Evolutionary conservation across 2,797 vertebrate genomes (phyloP).

Genomic region (Chlorospingus semifuscus): DNA sequence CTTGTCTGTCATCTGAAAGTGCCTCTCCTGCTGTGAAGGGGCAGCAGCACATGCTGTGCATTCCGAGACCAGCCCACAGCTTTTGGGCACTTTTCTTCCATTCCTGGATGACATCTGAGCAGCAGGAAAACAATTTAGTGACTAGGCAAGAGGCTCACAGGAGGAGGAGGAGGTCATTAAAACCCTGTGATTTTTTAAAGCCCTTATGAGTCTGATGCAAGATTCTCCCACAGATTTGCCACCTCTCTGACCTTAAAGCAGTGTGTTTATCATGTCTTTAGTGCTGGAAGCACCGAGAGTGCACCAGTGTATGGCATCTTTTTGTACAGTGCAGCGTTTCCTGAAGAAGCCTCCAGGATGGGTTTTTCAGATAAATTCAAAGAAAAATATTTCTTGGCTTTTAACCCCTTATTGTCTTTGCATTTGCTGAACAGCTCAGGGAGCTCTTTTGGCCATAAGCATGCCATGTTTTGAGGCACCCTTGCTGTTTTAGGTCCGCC

Average conservation of each 20-base stretch:
- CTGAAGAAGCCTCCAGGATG: not conserved
- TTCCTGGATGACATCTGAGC: not conserved
- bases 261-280: not conserved
- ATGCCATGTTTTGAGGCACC: not conserved
- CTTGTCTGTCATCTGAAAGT: not conserved
- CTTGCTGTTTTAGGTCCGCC: not conserved
- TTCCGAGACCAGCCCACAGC: not conserved
- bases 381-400: not conserved
- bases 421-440: not conserved
- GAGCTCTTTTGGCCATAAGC: not conserved
- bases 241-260: not conserved
- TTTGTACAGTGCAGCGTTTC: accelerated
- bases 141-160: not conserved
- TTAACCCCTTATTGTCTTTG: not conserved
- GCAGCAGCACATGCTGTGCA: accelerated
- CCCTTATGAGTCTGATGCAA: not conserved
- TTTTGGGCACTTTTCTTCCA: not conserved
- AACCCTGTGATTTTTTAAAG: not conserved
- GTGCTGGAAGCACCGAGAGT: accelerated
- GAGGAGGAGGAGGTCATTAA: not conserved
- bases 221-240: not conserved
- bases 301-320: not conserved
- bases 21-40: not conserved
- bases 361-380: not conserved
- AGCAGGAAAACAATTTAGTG: not conserved